Percentiles rank a stretch among this genome's conserved stretches.
These are phyloP conservation scores for Lytechinus variegatus DNA, from an alignment of 35 echinoderm and acorn worm genomes.

Conservation along the genomic window DNA sequence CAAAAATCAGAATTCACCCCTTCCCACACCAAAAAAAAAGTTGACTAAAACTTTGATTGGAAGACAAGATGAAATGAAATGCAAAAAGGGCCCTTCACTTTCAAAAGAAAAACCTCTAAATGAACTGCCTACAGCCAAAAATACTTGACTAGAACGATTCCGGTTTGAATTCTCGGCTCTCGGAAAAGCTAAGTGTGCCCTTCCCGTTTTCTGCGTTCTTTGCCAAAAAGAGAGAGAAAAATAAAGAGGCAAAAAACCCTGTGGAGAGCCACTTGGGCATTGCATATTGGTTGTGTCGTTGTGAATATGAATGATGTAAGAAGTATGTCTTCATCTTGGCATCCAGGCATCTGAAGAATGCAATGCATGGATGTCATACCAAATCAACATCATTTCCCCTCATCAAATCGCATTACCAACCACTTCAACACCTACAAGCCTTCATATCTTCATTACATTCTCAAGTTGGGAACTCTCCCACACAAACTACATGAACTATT, in stretches of 20 bases:
- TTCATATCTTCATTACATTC: not conserved
- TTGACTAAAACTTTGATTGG: not conserved
- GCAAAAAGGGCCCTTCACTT: not conserved
- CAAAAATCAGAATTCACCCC: too few relatives aligned
- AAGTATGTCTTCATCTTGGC: not conserved
- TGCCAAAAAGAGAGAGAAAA: conserved; percentile 18
- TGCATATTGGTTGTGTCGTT: not conserved
- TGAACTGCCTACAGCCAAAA: conserved; percentile 17
- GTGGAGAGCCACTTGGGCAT: not conserved
- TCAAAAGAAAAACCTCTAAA: not conserved
- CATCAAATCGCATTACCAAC: not conserved
- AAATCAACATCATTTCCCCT: not conserved
- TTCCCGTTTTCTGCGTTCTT: not conserved
- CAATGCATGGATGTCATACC: not conserved
- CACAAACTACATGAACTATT: too few relatives aligned
- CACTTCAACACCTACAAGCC: not conserved
- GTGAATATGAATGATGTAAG: not conserved
- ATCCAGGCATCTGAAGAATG: not conserved
- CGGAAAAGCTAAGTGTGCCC: not conserved
- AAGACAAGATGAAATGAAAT: not conserved
- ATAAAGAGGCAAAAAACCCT: not conserved
- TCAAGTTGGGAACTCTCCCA: not conserved
- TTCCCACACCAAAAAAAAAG: not conserved
- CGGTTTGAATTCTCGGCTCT: not conserved
- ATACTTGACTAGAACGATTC: not conserved